Base-by-base conservation (phyloP, 37 sponge, comb jelly and placozoan genomes). In the Ephydatia muelleri region DNA sequence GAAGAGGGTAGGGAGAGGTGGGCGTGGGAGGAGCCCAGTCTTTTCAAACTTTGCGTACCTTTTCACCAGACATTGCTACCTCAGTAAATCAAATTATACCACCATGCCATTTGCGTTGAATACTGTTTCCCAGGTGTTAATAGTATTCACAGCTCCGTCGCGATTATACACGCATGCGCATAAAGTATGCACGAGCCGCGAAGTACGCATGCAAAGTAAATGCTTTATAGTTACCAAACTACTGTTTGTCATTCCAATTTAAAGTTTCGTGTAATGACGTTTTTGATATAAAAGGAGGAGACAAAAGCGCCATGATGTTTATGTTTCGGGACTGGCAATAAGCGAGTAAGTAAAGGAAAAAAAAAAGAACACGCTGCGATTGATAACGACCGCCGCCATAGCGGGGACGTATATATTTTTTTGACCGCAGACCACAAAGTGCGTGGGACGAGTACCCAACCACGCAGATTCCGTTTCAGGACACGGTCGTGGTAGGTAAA, bases 401-500 rank as follows among this genome's bases (percentile, higher is more conserved):
- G 57, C 57, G 57, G 57, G 14, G 16, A 1, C 16, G 57, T n/a
- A n/a, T n/a, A 57, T 57, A 19, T 11, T 43, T 43, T 11, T 43
- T 57, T 57, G 57, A 57, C 57, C 57, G 57, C 57, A 57, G 57
- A 57, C 57, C 57, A 57, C 57, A 57, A 57, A 57, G 57, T 57
- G 57, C 57, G 57, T 57, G 57, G 57, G 57, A 57, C 57, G 57
- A 57, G 57, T 57, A 57, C 57, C 16, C 57, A 16, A 21, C 57
- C 57, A 57, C 57, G 57, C 57, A 57, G 57, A 57, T 57, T 57
- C 57, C 57, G 57, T 57, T 57, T 57, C 57, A 57, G 57, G 57
- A 21, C 57, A 57, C n/a, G n/a, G 57, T 14, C 57, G 57, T 57
- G 57, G 57, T 57, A 21, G 57, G 19, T 19, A 21, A 1, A 21